phyloP scores from a whole-genome alignment of 1,140 invertebrate species.

The Drosophila nigrodunni region DNA sequence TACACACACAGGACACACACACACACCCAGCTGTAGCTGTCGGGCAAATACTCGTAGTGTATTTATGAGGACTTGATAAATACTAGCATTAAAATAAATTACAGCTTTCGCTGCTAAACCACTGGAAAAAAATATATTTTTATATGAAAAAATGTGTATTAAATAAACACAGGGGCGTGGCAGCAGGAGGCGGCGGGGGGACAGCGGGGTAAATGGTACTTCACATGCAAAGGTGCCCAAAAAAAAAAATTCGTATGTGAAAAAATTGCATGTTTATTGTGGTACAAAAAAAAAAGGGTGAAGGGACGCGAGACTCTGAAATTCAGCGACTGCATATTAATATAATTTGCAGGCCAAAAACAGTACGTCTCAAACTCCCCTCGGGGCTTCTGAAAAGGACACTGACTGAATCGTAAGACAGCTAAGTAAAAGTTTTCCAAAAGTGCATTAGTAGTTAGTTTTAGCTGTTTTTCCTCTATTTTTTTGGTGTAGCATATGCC shows the following conservation, averaged over 20 bases:
- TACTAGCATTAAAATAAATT: conserved; percentile 84
- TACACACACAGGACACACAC: conserved; percentile 46
- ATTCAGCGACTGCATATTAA: conserved; percentile 74
- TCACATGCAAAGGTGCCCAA: conserved; percentile 54
- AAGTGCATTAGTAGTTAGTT: conserved; percentile 67
- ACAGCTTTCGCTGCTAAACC: conserved; percentile 61
- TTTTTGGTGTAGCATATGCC: conserved; percentile 41
- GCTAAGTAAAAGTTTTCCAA: conserved; percentile 48
- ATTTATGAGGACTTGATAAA: conserved; percentile 67
- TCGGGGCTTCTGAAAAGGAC: not conserved
- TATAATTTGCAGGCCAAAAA: conserved; percentile 74
- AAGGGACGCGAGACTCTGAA: conserved; percentile 24
- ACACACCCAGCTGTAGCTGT: conserved; percentile 35
- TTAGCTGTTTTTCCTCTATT: conserved; percentile 47
- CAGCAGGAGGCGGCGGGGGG: not conserved
- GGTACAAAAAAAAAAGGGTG: not conserved
- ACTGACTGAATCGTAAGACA: conserved; percentile 32
- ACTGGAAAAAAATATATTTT: conserved; percentile 18
- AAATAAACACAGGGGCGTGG: conserved; percentile 54
- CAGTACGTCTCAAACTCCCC: conserved; percentile 5
- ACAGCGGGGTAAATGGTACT: conserved; percentile 39
- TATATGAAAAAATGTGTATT: conserved; percentile 48
- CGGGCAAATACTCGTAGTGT: conserved; percentile 42
- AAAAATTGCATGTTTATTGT: conserved; percentile 58
- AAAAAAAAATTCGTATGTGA: conserved; percentile 31